These are phyloP conservation scores for Ceratotherium simum DNA, from an alignment of 2,113 vertebrate genomes.

Conservation along the genomic window DNA sequence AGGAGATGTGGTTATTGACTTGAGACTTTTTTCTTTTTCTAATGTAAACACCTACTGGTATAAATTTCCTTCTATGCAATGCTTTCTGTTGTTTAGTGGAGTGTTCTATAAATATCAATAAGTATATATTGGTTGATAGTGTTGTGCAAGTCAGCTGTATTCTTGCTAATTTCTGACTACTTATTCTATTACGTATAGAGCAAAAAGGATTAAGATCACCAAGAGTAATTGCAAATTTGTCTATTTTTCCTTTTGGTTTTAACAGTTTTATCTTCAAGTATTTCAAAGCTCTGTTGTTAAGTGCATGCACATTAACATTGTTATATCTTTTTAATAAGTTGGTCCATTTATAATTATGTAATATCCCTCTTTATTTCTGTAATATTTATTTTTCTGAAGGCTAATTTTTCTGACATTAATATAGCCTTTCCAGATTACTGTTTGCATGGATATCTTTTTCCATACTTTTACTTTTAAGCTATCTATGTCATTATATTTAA, in stretches of 20 bases:
- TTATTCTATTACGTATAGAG: background rate
- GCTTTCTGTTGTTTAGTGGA: background rate
- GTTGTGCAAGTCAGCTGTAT: background rate
- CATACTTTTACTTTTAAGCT: background rate
- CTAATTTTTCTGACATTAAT: background rate
- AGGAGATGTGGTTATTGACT: background rate
- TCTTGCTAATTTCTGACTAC: background rate
- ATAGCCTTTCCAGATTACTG: background rate
- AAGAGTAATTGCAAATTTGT: too few species aligned
- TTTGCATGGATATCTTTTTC: background rate
- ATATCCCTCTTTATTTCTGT: background rate
- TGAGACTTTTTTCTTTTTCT: background rate
- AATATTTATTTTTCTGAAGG: slow-evolving; percentile 29
- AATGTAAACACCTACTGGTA: background rate
- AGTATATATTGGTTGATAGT: background rate
- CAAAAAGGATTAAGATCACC: background rate
- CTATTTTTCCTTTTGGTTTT: too few species aligned
- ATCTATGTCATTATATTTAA: background rate
- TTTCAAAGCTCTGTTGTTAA: background rate
- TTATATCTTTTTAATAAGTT: background rate
- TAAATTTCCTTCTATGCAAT: background rate
- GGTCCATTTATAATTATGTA: background rate
- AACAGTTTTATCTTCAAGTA: background rate
- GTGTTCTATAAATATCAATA: background rate
- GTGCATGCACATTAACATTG: background rate